These are phyloP conservation scores for Montipora capricornis DNA, from an alignment of 64 coral and sea anemone genomes.

Conservation along the genomic window DNA sequence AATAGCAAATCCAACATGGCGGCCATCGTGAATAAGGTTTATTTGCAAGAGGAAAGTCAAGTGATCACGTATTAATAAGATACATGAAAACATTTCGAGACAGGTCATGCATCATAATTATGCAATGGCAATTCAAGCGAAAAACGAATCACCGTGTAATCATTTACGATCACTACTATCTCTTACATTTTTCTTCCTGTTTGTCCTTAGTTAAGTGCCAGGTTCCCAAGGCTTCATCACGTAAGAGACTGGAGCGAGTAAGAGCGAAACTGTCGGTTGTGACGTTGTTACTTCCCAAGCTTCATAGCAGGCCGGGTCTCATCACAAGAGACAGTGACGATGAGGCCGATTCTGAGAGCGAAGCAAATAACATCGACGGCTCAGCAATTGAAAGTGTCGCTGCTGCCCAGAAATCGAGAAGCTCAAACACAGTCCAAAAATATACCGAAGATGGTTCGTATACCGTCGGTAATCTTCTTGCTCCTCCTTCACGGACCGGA, in stretches of 20 bases:
- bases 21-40: too few species aligned
- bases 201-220: conserved; percentile 66
- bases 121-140: too few species aligned
- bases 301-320: conserved; percentile 49
- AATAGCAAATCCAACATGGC: too few species aligned
- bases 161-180: background rate
- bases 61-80: too few species aligned
- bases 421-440: background rate
- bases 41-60: too few species aligned
- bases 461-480: background rate
- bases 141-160: too few species aligned
- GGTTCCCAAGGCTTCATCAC: conserved; percentile 80
- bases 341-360: conserved; percentile 20
- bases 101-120: too few species aligned
- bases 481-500: background rate
- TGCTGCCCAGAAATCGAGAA: conserved; percentile 25
- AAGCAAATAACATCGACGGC: background rate
- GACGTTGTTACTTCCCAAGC: conserved; percentile 68
- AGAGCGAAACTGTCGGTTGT: conserved; percentile 77
- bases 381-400: conserved; percentile 27
- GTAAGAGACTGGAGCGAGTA: conserved; percentile 65
- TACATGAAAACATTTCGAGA: too few species aligned
- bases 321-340: conserved; percentile 25
- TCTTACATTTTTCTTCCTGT: background rate
- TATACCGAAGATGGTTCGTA: background rate